Evolutionary conservation across 2,113 vertebrate genomes (phyloP).

Genomic region (Cavia porcellus): DNA sequence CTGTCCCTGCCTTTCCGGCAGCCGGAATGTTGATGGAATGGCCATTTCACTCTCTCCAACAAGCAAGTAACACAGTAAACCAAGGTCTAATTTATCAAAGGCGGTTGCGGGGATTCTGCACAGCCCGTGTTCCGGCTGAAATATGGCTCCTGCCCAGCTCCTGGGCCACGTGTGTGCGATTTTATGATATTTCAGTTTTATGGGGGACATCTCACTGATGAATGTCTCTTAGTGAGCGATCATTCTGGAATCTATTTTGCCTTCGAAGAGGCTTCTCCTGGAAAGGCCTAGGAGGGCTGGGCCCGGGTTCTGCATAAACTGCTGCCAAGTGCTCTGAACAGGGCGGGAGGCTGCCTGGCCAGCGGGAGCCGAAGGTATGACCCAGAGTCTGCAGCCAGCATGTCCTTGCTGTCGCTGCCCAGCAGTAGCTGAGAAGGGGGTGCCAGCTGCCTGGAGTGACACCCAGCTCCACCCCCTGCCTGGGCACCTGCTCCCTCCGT

Average conservation of each 20-base stretch:
- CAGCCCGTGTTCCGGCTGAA: slow-evolving; percentile 59
- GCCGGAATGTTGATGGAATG: slow-evolving; percentile 62
- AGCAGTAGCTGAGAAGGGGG: not conserved
- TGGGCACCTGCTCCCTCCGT: not conserved
- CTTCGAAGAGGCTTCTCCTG: slow-evolving; percentile 76
- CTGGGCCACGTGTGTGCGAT: slow-evolving; percentile 54
- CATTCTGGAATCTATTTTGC: slow-evolving; percentile 81
- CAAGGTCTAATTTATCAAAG: slow-evolving; percentile 69
- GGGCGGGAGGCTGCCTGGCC: not conserved
- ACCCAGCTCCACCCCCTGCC: accelerated
- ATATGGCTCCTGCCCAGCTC: slow-evolving; percentile 70
- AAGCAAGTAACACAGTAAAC: slow-evolving; percentile 67
- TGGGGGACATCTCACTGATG: slow-evolving; percentile 79
- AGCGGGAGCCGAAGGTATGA: accelerated
- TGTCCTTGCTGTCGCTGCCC: accelerated
- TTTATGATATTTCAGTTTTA: slow-evolving; percentile 82
- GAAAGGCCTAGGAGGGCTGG: slow-evolving; percentile 50
- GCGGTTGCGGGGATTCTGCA: not conserved
- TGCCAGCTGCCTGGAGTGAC: accelerated
- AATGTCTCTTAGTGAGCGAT: slow-evolving; percentile 76
- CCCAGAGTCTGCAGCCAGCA: accelerated
- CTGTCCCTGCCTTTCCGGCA: slow-evolving; percentile 38
- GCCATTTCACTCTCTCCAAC: slow-evolving; percentile 68
- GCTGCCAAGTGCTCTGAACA: not conserved
- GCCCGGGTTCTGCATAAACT: not conserved